phyloP scores from a whole-genome alignment of 1,140 invertebrate genomes.

The Drosophila suzukii region DNA sequence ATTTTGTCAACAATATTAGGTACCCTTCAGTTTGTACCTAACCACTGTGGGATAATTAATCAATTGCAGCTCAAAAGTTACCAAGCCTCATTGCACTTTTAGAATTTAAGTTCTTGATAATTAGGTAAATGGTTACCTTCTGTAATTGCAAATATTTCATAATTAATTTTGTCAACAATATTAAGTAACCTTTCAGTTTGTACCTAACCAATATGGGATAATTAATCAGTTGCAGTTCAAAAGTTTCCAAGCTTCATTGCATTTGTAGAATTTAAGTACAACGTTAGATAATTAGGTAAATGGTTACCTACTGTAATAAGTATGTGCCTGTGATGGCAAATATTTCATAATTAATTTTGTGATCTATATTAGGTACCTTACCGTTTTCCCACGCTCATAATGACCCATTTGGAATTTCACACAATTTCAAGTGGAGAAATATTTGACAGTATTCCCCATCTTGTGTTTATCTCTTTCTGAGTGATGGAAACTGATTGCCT shows the following conservation, averaged over 20 bases:
- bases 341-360: constrained; percentile 10
- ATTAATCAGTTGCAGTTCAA: background rate
- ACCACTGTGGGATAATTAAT: background rate
- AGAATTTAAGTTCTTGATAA: background rate
- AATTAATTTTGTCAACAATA: constrained; percentile 14
- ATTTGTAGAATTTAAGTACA: background rate
- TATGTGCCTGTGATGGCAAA: background rate
- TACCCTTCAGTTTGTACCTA: background rate
- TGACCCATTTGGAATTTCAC: constrained; percentile 5
- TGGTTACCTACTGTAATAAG: too few species aligned
- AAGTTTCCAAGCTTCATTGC: background rate
- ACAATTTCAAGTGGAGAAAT: constrained; percentile 16
- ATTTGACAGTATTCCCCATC: background rate
- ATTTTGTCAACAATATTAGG: constrained; percentile 1
- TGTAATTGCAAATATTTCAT: background rate
- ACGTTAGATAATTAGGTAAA: background rate
- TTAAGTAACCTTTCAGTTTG: too few species aligned
- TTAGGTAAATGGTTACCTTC: background rate
- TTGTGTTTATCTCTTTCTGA: constrained; percentile 20
- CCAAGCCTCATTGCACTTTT: background rate
- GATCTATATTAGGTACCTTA: constrained; percentile 3
- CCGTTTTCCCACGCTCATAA: background rate
- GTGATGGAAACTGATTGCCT: constrained; percentile 43
- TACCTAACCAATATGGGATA: too few species aligned
- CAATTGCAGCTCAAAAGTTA: background rate